Evolutionary conservation across 2,797 vertebrate genomes (phyloP).

Genomic region (Manis crassicaudata): DNA sequence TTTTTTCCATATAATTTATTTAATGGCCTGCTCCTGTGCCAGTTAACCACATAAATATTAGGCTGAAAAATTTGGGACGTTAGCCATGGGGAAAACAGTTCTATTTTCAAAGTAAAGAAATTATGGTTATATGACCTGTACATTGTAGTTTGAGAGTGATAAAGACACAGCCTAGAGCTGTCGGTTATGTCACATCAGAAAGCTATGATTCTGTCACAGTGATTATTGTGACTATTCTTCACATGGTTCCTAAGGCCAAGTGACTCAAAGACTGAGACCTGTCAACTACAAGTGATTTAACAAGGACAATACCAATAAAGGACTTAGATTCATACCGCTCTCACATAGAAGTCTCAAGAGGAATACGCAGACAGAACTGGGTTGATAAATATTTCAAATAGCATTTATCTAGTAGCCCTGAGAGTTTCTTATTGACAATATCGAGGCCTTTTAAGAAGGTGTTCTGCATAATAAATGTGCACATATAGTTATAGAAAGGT

Average conservation of each 20-base stretch:
- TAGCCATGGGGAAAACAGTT: not conserved
- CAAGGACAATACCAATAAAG: slow-evolving; percentile 64
- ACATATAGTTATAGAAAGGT: slow-evolving; percentile 65
- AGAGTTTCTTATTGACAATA: slow-evolving; percentile 77
- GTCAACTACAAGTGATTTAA: slow-evolving; percentile 63
- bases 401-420: slow-evolving; percentile 73
- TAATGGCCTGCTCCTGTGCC: not conserved
- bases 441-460: slow-evolving; percentile 64
- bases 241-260: slow-evolving; percentile 25
- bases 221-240: slow-evolving; percentile 70
- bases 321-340: slow-evolving; percentile 62
- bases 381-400: slow-evolving; percentile 84
- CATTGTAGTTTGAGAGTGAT: slow-evolving; percentile 37
- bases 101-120: not conserved
- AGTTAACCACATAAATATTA: slow-evolving; percentile 28
- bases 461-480: slow-evolving; percentile 70
- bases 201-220: slow-evolving; percentile 49
- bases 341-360: slow-evolving; percentile 56
- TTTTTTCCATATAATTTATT: not conserved
- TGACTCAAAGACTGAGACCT: slow-evolving; percentile 53
- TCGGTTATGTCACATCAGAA: slow-evolving; percentile 57
- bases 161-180: not conserved
- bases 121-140: not conserved
- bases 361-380: slow-evolving; percentile 68
- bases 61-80: not conserved